These are phyloP conservation scores for Drosophila pullipes DNA, from an alignment of 2,888 invertebrate species.

Conservation along the genomic window DNA sequence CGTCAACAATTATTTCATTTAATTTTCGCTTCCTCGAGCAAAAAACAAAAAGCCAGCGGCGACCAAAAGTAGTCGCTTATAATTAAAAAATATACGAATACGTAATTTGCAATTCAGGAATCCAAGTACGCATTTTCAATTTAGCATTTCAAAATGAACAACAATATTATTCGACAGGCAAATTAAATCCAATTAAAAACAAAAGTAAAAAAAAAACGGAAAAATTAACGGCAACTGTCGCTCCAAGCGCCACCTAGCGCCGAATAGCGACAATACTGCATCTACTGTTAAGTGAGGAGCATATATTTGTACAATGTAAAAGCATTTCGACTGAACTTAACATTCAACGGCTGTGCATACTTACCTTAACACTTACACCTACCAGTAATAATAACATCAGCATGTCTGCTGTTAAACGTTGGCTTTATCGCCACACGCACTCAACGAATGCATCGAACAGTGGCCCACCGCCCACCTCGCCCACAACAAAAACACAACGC, in stretches of 20 bases:
- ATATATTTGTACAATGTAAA: constrained; percentile 40
- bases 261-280: constrained; percentile 9
- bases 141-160: constrained; percentile 17
- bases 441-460: constrained; percentile 61
- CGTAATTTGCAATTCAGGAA: constrained; percentile 29
- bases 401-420: constrained; percentile 85
- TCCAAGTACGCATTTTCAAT: constrained; percentile 29
- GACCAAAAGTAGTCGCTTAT: constrained; percentile 10
- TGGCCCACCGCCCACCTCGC: constrained; percentile 68
- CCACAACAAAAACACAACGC: constrained; percentile 76
- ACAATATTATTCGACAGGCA: constrained; percentile 4
- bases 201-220: neutral
- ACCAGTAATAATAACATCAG: constrained; percentile 22
- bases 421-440: constrained; percentile 83
- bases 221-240: constrained; percentile 6
- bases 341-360: constrained; percentile 49
- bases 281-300: constrained; percentile 37
- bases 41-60: neutral
- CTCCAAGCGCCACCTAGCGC: constrained; percentile 53
- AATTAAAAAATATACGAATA: constrained; percentile 50
- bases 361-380: constrained; percentile 30
- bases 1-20: constrained; percentile 64
- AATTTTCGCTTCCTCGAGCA: constrained; percentile 52
- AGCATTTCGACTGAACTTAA: constrained; percentile 21
- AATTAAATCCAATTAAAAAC: neutral